Evolutionary conservation across 2,888 invertebrate genomes (phyloP).

Genomic region (Eupithecia inturbata): DNA sequence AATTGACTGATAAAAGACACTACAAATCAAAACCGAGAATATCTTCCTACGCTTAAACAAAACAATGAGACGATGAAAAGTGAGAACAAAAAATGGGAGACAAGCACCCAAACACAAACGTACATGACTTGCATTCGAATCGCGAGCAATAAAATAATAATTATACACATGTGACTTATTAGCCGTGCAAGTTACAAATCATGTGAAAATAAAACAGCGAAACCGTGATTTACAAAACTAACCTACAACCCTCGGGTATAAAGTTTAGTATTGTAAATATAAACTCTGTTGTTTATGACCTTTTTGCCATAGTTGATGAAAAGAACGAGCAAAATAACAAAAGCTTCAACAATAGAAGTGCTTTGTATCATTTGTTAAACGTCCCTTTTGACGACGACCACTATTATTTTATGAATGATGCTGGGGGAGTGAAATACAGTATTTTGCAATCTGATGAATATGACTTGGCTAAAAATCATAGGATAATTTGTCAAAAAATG

Average conservation of each 20-base stretch:
- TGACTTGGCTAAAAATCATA: conserved; percentile 42
- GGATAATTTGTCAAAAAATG: background rate
- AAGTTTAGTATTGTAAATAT: conserved; percentile 25
- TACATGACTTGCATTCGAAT: conserved; percentile 76
- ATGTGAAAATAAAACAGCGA: conserved; percentile 63
- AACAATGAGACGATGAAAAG: conserved; percentile 69
- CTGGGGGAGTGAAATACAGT: conserved; percentile 64
- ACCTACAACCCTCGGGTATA: conserved; percentile 26
- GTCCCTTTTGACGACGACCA: conserved; percentile 81
- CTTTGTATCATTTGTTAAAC: conserved; percentile 83
- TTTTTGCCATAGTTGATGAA: conserved; percentile 53
- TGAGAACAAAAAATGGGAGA: conserved; percentile 60
- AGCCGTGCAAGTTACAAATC: conserved; percentile 71
- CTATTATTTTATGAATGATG: conserved; percentile 82
- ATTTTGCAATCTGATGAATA: conserved; percentile 60
- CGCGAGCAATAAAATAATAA: conserved; percentile 81
- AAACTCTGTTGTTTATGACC: conserved; percentile 46
- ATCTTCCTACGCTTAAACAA: conserved; percentile 67
- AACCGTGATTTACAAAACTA: conserved; percentile 36
- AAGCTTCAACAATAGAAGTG: conserved; percentile 80
- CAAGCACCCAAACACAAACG: conserved; percentile 68
- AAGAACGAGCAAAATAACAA: conserved; percentile 76
- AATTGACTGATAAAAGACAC: conserved; percentile 53
- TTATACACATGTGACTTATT: conserved; percentile 83
- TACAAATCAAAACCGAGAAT: conserved; percentile 61